These are phyloP conservation scores for Phylloscopus trochiloides DNA, from an alignment of 2,113 vertebrate genomes.

Conservation along the genomic window DNA sequence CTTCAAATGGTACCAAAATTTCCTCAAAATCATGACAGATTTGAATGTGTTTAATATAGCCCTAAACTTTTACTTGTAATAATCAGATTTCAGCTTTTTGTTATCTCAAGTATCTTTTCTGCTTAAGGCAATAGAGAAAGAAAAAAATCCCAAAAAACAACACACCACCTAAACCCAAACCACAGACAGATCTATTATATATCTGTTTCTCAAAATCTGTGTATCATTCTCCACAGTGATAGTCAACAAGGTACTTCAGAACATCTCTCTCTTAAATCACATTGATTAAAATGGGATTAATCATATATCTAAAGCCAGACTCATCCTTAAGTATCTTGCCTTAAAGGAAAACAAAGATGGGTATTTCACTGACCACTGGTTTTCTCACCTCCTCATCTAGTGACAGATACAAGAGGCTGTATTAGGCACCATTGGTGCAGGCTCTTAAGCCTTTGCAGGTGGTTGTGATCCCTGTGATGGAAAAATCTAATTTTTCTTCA, in stretches of 20 bases:
- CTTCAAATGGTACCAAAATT: neutral
- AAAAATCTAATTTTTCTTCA: slow-evolving; percentile 56
- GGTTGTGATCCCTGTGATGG: slow-evolving; percentile 34
- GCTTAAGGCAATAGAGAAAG: neutral
- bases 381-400: slow-evolving; percentile 31
- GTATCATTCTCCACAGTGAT: neutral
- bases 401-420: neutral
- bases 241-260: slow-evolving; percentile 8
- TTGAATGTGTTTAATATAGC: neutral
- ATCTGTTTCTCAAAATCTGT: neutral
- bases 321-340: slow-evolving; percentile 5
- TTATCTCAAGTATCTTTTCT: neutral
- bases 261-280: slow-evolving; percentile 1
- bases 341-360: slow-evolving; percentile 30
- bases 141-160: neutral
- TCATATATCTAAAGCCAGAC: neutral
- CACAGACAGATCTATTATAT: neutral
- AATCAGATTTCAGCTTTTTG: neutral
- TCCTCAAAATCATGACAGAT: neutral
- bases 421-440: neutral
- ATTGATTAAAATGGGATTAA: slow-evolving; percentile 40
- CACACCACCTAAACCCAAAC: neutral
- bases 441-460: slow-evolving; percentile 61
- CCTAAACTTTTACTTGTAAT: neutral
- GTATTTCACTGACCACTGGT: slow-evolving; percentile 47